Base-by-base conservation (phyloP, 2,888 invertebrate species). In the Enchytraeus crypticus region DNA sequence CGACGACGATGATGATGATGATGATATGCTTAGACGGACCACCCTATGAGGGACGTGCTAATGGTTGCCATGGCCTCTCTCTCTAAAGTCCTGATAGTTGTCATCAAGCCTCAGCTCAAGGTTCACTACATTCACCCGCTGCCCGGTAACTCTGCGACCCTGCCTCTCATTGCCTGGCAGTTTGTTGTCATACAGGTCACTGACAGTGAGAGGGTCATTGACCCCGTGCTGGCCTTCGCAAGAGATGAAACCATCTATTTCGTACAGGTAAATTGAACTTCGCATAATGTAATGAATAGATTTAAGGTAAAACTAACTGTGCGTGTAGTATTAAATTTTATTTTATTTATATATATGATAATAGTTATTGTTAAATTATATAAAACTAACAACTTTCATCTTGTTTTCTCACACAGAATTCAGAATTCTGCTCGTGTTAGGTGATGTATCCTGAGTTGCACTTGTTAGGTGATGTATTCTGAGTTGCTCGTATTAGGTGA, bases 81-180 rank as follows among this genome's bases (percentile, higher is more conserved):
- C 53, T 91, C 93, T 0, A 92, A 91, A 81, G 88, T 90, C 5
- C 43, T 90, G 63, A 85, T 90, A 55, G 88, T 90, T 18, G 86
- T 87, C 53, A 84, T 90, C 68, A 82, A 87, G 64, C 90, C 90
- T 5, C 83, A 86, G 65, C 83, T 90, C 60, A 85, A 87, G 71
- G 88, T 90, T 14, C 61, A 58, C 30, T 61, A 53, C 27, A 56
- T 57, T 4, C 58, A 58, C 27, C 54, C 55, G 8, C 34, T 59
- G 29, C 66, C 77, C 74, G 80, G 79, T 11, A 73, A 75, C 64
- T 79, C 90, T 0, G 84, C 86, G 59, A 88, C 89, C 5, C 84
- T 96, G 34, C 97, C 97, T 0, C 84, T 95, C 53, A 82, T 97
- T 29, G 88, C 90, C 33, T 97, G 96, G 96, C 92, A 90, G 79